Conservation (phyloP, 2,888 invertebrate genomes). For the Stenotaenia linearis region DNA sequence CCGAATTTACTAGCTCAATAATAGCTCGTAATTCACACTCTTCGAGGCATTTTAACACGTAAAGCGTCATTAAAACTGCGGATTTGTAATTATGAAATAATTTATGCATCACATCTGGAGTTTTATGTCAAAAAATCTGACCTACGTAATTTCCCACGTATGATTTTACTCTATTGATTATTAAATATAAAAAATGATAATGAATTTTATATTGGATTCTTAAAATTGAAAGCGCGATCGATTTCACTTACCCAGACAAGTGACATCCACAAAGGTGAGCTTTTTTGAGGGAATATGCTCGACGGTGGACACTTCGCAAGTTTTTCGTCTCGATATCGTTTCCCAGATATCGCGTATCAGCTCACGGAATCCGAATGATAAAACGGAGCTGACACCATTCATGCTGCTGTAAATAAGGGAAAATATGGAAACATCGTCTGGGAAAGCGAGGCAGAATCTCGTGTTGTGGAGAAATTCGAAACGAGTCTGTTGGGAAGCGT, state of each 20-base stretch:
- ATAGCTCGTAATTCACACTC: no score
- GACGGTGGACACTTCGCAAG: neutral
- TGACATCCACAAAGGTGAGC: constrained; percentile 24
- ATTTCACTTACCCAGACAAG: constrained; percentile 14
- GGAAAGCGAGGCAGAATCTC: neutral
- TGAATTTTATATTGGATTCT: neutral
- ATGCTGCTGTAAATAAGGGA: neutral
- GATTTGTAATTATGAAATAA: no score
- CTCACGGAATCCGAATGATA: neutral
- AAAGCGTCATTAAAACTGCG: neutral
- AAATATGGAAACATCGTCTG: neutral
- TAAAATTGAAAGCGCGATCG: neutral
- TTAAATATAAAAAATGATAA: neutral
- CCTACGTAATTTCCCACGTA: no score
- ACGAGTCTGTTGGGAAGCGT: neutral
- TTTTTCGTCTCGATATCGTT: neutral
- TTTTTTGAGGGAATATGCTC: neutral
- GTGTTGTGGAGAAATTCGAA: neutral
- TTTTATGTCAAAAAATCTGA: no score
- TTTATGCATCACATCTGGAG: no score
- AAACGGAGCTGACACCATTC: neutral
- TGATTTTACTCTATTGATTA: no score
- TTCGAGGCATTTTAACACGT: neutral
- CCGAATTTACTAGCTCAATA: no score
- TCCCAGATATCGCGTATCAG: neutral